A percentile compares a stretch with the other conserved stretches of the same genome.
Evolutionary conservation across 2,797 vertebrate species (phyloP).

Genomic region (Dicrostonyx torquatus): DNA sequence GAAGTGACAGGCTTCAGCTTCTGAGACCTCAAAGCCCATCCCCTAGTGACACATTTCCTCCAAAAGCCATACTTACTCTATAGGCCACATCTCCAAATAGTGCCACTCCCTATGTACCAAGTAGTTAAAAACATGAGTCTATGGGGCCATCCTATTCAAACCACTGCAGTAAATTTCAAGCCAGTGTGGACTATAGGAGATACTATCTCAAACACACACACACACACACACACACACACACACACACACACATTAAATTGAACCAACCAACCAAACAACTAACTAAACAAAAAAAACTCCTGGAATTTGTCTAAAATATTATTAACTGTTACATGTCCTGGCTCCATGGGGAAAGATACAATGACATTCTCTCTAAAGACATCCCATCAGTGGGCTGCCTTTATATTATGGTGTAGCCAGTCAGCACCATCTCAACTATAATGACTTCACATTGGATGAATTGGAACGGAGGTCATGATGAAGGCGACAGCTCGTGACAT

Average conservation of each 20-base stretch:
- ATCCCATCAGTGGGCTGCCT: neutral
- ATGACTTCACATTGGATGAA: neutral
- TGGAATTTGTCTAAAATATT: slow-evolving; percentile 40
- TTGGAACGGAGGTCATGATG: neutral
- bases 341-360: neutral
- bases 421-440: neutral
- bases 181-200: neutral
- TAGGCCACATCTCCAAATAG: neutral
- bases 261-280: neutral
- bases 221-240: neutral
- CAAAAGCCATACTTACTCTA: neutral
- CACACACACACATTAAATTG: neutral
- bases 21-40: neutral
- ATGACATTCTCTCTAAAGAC: neutral
- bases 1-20: neutral
- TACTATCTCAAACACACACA: neutral
- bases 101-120: neutral
- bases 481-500: neutral
- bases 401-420: neutral
- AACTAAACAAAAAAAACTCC: neutral
- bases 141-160: neutral
- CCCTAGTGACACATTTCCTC: neutral
- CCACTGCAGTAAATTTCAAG: neutral
- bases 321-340: neutral
- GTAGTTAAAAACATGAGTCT: neutral